Evolutionary conservation across 1,140 invertebrate genomes (phyloP), one percentile per base, ranked within the genome.

Genomic region (Manduca sexta): DNA sequence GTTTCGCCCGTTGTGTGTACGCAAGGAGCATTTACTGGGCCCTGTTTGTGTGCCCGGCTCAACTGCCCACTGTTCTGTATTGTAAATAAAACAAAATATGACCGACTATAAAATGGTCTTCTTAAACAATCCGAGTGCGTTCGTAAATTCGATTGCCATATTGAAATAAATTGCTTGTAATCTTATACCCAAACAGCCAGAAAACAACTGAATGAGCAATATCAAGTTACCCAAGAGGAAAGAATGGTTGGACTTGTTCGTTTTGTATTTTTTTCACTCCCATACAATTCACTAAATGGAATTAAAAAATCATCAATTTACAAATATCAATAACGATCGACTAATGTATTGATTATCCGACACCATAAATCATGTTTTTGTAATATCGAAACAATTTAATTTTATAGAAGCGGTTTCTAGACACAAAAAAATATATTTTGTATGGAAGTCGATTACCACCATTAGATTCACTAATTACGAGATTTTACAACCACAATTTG

Each of bases 111-210:
- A 75, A 74, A 74, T 66, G 60, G 57, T 51, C 60, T 65, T 33
- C 61, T 73, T 69, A 66, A 69, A 72, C 56, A 63, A 70, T 69
- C 62, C 54, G 61, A 75, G 56, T 61, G 65, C 65, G 60, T 75
- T 73, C 73, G 67, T 81, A 79, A 79, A 83, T 80, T 76, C 64
- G 73, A 78, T 78, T 76, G 80, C 67, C 77, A 77, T 83, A 80
- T 75, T 78, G 72, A 77, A 84, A 81, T 84, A 80, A 79, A 80
- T 82, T 79, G 78, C 73, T 77, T 82, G 81, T 82, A 84, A 84
- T 82, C 78, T 74, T 82, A 84, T 81, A 84, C 72, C 71, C 73
- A 82, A 84, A 84, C 80, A 84, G 69, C 66, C 70, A 72, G 76
- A 81, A 84, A 84, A 78, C 68, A 76, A 72, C 68, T 76, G 74